phyloP scores from a whole-genome alignment of 2,797 vertebrate species.

The Anguilla anguilla region DNA sequence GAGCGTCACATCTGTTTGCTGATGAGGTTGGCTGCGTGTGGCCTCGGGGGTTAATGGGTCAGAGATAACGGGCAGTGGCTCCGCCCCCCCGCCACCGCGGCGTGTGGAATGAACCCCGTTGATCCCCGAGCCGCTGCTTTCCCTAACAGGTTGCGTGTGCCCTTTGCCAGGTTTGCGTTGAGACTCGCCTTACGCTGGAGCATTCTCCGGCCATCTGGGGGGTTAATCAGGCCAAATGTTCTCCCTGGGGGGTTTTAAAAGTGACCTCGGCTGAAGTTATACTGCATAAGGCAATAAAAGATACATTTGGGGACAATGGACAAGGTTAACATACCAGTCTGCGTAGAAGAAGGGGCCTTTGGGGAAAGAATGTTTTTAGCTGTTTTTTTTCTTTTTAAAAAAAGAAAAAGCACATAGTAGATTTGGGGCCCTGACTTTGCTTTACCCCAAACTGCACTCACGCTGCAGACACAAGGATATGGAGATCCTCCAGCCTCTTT shows the following conservation, averaged over 20 bases:
- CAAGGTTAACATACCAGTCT: neutral
- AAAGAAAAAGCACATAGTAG: neutral
- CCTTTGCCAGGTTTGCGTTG: neutral
- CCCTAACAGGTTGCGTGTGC: neutral
- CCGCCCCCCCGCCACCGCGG: conserved; percentile 19
- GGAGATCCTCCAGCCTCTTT: neutral
- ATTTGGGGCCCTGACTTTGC: neutral
- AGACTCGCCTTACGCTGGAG: neutral
- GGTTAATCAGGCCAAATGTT: conserved; percentile 1
- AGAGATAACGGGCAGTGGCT: conserved; percentile 48
- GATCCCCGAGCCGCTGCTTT: neutral
- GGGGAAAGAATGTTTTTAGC: neutral
- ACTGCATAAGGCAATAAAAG: neutral
- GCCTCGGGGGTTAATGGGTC: conserved; percentile 51
- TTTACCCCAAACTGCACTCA: neutral
- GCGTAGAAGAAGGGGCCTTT: neutral
- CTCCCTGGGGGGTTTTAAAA: neutral
- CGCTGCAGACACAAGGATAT: neutral
- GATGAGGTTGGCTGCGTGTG: conserved; percentile 40
- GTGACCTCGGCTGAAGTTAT: neutral
- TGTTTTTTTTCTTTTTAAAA: neutral
- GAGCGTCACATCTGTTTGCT: conserved; percentile 52
- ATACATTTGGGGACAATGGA: conserved; percentile 2
- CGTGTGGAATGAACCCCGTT: neutral
- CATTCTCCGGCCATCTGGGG: neutral